Evolutionary conservation across 2,888 invertebrate genomes (phyloP), one percentile per base, ranked within the genome.

Genomic region (Clitarchus hookeri): DNA sequence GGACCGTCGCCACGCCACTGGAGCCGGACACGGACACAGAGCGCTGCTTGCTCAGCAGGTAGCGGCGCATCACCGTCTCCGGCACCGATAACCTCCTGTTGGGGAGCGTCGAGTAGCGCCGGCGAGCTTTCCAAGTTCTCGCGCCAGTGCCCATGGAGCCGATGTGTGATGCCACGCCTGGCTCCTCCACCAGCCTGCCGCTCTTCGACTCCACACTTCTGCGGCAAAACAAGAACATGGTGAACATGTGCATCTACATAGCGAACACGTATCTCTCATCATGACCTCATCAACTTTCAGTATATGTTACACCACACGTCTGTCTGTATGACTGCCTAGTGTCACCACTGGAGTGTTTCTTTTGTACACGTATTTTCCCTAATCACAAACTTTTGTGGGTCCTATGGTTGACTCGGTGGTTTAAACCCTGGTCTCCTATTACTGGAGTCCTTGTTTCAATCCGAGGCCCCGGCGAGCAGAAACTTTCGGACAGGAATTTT

Each of bases 31-130:
- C 25, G 1, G 85, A 85, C 25, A 23, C 65, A 89, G 88, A 79
- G 89, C 85, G 88, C 88, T 53, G 88, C 85, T 44, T 90, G 44
- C 87, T 86, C 65, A 88, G 86, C n/a, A 89, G 87, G 87, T 90
- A 95, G 93, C 94, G 94, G 89, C 95, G 92, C 94, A 95, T 95
- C 88, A 95, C 93, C 83, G 94, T 94, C 92, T 95, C 95, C 19
- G 95, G 95, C 88, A 94, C 93, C 88, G 95, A 95, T 90, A 94
- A 93, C 88, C 95, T 92, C 88, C 95, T 92, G 88, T 93, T 92
- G 89, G 94, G 91, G 87, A 94, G 91, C 85, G 93, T 86, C 44
- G 85, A 82, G 53, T 84, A 83, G 26, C 85, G 87, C 27, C 78
- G 54, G 26, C 85, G 78, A 48, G 88, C 87, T 89, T 90, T 36